A percentile compares a stretch with the other conserved stretches of the same genome.
Evolutionary conservation across 2,113 vertebrate species (phyloP).

Genomic region (Melanocharis versteri): DNA sequence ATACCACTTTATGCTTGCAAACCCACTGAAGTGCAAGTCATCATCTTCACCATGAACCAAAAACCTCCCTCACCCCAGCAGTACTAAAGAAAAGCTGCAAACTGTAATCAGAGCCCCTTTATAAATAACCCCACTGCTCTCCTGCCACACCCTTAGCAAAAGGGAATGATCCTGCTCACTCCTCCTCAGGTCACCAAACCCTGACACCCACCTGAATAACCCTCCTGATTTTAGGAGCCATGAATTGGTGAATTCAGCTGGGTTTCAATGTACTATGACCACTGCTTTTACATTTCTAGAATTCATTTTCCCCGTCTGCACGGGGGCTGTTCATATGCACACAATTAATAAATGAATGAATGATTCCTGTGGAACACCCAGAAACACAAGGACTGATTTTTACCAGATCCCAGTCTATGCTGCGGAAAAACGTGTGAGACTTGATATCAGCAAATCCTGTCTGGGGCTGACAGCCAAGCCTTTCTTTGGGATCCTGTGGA

Average conservation of each 20-base stretch:
- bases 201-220: background rate
- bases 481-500: slow-evolving; percentile 93
- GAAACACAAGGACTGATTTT: slow-evolving; percentile 5
- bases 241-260: background rate
- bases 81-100: background rate
- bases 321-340: accelerated
- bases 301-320: background rate
- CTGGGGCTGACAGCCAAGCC: slow-evolving; percentile 93
- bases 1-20: background rate
- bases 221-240: background rate
- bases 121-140: background rate
- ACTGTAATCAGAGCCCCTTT: background rate
- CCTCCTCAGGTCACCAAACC: background rate
- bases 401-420: slow-evolving; percentile 99
- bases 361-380: background rate
- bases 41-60: background rate
- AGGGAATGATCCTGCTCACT: background rate
- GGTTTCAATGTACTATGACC: too few species aligned
- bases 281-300: background rate
- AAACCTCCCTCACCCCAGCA: background rate
- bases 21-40: background rate
- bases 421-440: slow-evolving; percentile 97
- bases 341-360: background rate
- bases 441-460: slow-evolving; percentile 96
- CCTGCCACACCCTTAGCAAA: background rate